Evolutionary conservation across 2,113 vertebrate species (phyloP), one percentile per base, ranked within the genome.

Genomic region (Leptocoma aspasia): DNA sequence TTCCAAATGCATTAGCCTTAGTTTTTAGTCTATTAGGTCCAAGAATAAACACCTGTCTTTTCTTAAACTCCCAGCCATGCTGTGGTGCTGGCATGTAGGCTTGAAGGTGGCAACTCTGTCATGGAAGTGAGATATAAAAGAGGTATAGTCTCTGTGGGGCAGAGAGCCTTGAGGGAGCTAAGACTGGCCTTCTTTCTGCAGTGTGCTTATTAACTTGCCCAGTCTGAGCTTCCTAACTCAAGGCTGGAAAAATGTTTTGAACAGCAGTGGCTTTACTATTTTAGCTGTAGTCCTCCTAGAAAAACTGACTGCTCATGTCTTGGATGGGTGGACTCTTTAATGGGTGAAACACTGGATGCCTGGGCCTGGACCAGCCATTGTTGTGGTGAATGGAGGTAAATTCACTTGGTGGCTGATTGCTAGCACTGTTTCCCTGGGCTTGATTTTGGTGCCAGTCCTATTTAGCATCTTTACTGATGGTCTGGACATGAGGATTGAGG

Each of bases 381-480:
- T 28, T 52, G 10, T 23, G 11, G 26, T 42, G 27, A 45, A 11
- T 59, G 37, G 37, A 44, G 15, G 15, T 44, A 37, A 73, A 73
- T 66, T 7, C 52, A 14, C 2, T n/a, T 39, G 19, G 11, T 33
- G 23, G 6, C 37, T 73, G 15, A 35, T 42, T 1, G 1, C 23
- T n/a, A 52, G 6, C 2, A 2, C 27, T 44, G 31, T 33, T 50
- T 33, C 6, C 15, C 13, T 3, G 2, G 44, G 4, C 23, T 33
- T 45, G 37, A 14, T 59, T 89, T 75, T 75, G 44, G 3, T 44
- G 23, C 52, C 14, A 6, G 44, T 59, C 15, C 28, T 52, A 28
- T 52, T 65, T 24, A 28, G 11, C 19, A 12, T 59, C 22, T 73
- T 59, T 45, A 5, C 11, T 59, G 8, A 7, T 52, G 37, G 8